A percentile compares a stretch with the other conserved stretches of the same genome.
Conservation (phyloP, 2,888 invertebrate genomes). For the Schizaphis graminum region DNA sequence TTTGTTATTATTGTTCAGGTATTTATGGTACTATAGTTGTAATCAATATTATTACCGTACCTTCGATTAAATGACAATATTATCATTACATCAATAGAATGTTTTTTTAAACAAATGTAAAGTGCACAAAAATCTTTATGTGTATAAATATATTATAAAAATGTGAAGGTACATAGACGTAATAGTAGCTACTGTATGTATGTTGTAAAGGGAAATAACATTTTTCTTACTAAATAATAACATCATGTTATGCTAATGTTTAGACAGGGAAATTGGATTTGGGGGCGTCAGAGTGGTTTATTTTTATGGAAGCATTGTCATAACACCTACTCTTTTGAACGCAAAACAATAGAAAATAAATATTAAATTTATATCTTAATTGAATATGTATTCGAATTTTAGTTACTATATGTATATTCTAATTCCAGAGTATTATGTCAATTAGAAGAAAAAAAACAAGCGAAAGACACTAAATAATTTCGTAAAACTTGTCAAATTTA, state of each 20-base stretch:
- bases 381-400: neutral
- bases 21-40: neutral
- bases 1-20: neutral
- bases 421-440: neutral
- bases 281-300: neutral
- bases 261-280: conserved; percentile 17
- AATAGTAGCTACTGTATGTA: neutral
- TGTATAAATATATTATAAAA: neutral
- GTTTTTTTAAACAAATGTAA: neutral
- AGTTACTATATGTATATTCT: neutral
- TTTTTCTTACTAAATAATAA: conserved; percentile 8
- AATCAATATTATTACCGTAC: neutral
- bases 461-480: neutral
- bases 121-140: neutral
- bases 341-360: neutral
- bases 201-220: neutral
- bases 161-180: neutral
- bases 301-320: neutral
- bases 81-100: neutral
- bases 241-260: neutral
- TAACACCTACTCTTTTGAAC: neutral
- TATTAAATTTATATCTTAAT: neutral
- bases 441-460: neutral
- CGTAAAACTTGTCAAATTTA: neutral
- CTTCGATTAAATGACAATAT: neutral